Conservation (phyloP, 2,113 vertebrate genomes). For the Nesogale talazaci region DNA sequence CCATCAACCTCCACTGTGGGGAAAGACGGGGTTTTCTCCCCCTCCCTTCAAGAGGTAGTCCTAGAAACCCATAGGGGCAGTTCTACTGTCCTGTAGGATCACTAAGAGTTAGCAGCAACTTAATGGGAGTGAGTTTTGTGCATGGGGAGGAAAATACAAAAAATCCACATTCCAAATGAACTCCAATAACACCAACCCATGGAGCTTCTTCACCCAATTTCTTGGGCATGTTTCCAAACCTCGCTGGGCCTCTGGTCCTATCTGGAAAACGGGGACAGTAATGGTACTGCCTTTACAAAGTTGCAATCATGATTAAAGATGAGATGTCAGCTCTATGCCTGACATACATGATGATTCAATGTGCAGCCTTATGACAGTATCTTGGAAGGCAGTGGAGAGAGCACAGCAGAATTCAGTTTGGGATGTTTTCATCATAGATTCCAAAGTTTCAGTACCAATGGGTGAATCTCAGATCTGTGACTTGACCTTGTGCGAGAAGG, state of each 20-base stretch:
- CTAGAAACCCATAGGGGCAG: too few species aligned
- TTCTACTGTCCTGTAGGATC: too few species aligned
- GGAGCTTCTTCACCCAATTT: not conserved
- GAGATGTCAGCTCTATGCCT: not conserved
- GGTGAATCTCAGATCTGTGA: not conserved
- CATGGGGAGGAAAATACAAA: not conserved
- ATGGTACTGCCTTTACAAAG: not conserved
- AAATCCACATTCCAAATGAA: not conserved
- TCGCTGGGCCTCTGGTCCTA: not conserved
- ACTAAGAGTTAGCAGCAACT: too few species aligned
- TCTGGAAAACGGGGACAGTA: not conserved
- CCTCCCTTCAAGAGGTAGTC: too few species aligned
- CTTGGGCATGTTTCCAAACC: constrained; percentile 21
- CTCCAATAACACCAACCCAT: not conserved
- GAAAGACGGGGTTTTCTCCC: too few species aligned
- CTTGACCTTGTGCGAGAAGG: not conserved
- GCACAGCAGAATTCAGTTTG: not conserved
- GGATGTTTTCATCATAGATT: not conserved
- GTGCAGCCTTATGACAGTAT: not conserved
- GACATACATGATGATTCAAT: not conserved
- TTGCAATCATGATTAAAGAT: constrained; percentile 5
- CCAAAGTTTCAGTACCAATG: not conserved
- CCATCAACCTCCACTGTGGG: too few species aligned
- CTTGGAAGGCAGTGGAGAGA: not conserved
- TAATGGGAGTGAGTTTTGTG: too few species aligned